Base-by-base conservation (phyloP, 1,140 invertebrate genomes). In the Acromyrmex charruanus region DNA sequence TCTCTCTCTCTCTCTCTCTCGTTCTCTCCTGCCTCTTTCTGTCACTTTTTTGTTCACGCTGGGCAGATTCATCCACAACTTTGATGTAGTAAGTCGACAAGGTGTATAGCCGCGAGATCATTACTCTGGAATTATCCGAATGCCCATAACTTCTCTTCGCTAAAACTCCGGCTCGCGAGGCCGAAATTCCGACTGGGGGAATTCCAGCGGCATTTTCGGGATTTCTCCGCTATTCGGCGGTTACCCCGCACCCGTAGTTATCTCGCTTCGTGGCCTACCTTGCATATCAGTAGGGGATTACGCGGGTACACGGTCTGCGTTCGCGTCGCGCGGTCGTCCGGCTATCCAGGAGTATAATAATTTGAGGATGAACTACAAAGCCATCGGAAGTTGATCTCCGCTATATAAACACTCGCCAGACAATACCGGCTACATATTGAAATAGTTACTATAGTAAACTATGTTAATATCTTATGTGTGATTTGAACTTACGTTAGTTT, bases 201-300 rank as follows among this genome's bases (percentile, higher is more conserved):
- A 87, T 90, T 89, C 77, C 88, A 35, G 31, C 72, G 66, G 85
- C 85, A 90, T 90, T 90, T 89, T 87, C 85, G 74, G 88, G 88
- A 89, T 89, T 90, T 90, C 79, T 28, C 55, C 74, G 85, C 58
- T 82, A 77, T 63, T 65, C 84, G 53, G 18, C 25, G 88, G 77
- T 66, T 63, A 66, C 59, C 72, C 68, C 51, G 71, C 16, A 18
- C 59, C 66, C 85, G 59, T 63, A 81, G 86, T 89, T 85, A 87
- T 85, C 80, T 61, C 53, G 28, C 55, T 68, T 69, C 84, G 63
- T 71, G 72, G 58, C 84, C 74, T 74, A 63, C 58, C 59, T 72
- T 66, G 85, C 80, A 89, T 87, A 89, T 91, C 87, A 88, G 88
- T 69, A 66, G 72, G 82, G 89, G 88, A 89, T 91, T 88, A 91